These are phyloP conservation scores for Nomada goodeniana DNA, from an alignment of 2,888 invertebrate genomes.

Conservation along the genomic window DNA sequence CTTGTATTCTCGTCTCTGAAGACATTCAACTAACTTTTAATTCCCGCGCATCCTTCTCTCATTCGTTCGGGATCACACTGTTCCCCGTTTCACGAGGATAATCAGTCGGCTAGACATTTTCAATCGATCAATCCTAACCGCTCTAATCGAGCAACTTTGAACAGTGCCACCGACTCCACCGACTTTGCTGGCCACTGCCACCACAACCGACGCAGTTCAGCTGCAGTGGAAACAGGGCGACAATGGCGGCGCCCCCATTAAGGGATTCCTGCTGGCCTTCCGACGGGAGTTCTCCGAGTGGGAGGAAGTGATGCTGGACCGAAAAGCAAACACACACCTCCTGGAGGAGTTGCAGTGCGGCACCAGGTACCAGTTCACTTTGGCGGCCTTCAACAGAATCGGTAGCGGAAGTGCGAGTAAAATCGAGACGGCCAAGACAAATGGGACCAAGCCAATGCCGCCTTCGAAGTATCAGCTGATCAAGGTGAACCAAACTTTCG, in stretches of 20 bases:
- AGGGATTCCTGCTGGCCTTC: slow-evolving; percentile 86
- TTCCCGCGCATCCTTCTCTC: neutral
- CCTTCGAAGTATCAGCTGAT: slow-evolving; percentile 82
- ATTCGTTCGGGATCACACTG: neutral
- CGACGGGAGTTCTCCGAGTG: slow-evolving; percentile 86
- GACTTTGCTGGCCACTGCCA: slow-evolving; percentile 85
- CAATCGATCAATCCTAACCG: neutral
- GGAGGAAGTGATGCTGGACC: slow-evolving; percentile 85
- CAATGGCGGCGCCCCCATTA: slow-evolving; percentile 86
- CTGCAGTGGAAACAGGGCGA: slow-evolving; percentile 86
- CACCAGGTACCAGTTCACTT: slow-evolving; percentile 83
- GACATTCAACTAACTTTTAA: neutral
- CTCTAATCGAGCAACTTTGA: slow-evolving; percentile 79
- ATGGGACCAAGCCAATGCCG: slow-evolving; percentile 82
- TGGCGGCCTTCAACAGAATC: slow-evolving; percentile 83
- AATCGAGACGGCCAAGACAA: slow-evolving; percentile 82
- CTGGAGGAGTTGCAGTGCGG: slow-evolving; percentile 83
- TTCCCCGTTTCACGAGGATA: slow-evolving; percentile 11
- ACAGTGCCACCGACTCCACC: slow-evolving; percentile 87
- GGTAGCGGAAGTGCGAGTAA: slow-evolving; percentile 84
- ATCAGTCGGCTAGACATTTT: slow-evolving; percentile 14
- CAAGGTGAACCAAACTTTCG: slow-evolving; percentile 82
- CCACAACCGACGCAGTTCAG: slow-evolving; percentile 85
- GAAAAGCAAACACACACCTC: slow-evolving; percentile 82
- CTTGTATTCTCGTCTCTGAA: too few relatives aligned